Conservation (phyloP, 2,797 vertebrate species). For the Odontamblyopus rebecca region DNA sequence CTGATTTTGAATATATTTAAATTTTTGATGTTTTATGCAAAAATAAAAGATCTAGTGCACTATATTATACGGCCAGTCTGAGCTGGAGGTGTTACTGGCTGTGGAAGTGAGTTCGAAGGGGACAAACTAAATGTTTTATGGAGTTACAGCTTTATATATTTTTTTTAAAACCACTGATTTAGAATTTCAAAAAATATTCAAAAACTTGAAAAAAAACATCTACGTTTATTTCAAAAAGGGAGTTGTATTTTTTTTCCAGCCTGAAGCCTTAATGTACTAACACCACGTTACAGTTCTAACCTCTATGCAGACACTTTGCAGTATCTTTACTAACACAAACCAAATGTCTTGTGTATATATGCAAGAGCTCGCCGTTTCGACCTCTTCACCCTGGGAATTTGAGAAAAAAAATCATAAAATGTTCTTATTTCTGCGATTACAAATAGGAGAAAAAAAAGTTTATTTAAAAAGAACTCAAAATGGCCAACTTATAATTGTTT, state of each 20-base stretch:
- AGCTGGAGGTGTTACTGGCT: not conserved
- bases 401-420: not conserved
- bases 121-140: not conserved
- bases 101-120: not conserved
- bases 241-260: constrained; percentile 25
- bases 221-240: constrained; percentile 3
- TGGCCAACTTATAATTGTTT: not conserved
- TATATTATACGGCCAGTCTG: not conserved
- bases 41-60: not conserved
- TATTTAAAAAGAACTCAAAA: not conserved
- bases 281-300: not conserved
- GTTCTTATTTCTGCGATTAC: not conserved
- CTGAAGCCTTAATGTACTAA: constrained; percentile 70
- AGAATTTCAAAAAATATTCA: not conserved
- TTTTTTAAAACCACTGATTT: not conserved
- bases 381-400: not conserved
- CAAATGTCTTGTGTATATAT: not conserved
- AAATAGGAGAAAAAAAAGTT: not conserved
- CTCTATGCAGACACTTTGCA: constrained; percentile 20
- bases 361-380: not conserved
- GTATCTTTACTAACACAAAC: constrained; percentile 4
- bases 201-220: not conserved
- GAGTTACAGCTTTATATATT: not conserved
- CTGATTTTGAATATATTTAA: not conserved
- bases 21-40: not conserved